phyloP scores from a whole-genome alignment of 2,113 vertebrate species.

The Noctilio leporinus region DNA sequence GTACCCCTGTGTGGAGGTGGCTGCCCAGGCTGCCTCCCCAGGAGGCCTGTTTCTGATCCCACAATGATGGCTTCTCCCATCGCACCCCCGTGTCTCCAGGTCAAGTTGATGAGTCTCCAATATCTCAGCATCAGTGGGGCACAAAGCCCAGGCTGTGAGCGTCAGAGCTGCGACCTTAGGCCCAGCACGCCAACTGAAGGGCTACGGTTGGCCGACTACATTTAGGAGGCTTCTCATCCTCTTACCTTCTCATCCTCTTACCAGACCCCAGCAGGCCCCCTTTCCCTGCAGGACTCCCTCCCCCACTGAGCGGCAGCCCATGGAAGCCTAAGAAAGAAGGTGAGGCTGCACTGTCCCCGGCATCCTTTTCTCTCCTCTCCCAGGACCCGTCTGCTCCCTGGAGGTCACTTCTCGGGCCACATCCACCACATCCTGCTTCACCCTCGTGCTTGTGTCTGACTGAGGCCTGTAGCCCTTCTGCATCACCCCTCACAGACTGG shows the following conservation, averaged over 20 bases:
- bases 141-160: background rate
- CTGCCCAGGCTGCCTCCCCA: background rate
- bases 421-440: background rate
- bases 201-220: background rate
- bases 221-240: background rate
- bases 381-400: background rate
- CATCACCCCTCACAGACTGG: background rate
- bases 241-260: background rate
- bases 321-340: background rate
- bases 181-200: background rate
- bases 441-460: background rate
- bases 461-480: background rate
- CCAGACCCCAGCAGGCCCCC: background rate
- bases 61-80: background rate
- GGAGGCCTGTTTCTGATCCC: background rate
- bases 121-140: too few species aligned
- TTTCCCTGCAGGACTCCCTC: background rate
- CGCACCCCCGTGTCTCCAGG: background rate
- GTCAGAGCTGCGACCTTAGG: background rate
- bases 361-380: background rate
- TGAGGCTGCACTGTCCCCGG: background rate
- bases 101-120: background rate
- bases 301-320: background rate
- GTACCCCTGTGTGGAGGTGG: accelerated
- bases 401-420: background rate